Conservation (phyloP, 2,888 invertebrate species). For the Melipona bicolor region DNA sequence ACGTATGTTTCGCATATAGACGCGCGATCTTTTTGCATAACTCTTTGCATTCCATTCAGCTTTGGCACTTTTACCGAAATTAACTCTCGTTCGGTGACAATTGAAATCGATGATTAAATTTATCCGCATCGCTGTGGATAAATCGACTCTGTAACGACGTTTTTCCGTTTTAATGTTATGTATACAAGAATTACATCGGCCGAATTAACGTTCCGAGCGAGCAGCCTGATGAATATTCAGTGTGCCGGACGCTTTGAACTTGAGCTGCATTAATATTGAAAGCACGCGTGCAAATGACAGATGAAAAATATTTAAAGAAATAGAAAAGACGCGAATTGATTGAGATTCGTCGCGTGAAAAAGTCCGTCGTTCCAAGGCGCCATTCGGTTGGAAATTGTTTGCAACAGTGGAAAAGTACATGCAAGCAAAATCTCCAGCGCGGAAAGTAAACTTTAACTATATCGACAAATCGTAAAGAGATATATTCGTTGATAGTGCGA, state of each 20-base stretch:
- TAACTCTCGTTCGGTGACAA: neutral
- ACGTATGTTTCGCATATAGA: neutral
- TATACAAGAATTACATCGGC: neutral
- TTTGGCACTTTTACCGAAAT: neutral
- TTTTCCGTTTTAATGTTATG: neutral
- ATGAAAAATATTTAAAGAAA: neutral
- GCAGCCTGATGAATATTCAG: constrained; percentile 15
- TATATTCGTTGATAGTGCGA: neutral
- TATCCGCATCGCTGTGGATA: neutral
- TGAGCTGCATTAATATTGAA: constrained; percentile 4
- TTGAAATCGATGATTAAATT: neutral
- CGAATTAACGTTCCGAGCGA: neutral
- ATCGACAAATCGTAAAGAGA: constrained; percentile 18
- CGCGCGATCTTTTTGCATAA: neutral
- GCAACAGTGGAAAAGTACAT: neutral
- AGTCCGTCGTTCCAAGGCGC: neutral
- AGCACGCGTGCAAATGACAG: neutral
- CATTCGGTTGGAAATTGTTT: neutral
- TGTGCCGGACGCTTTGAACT: neutral
- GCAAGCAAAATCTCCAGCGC: neutral
- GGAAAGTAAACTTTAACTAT: neutral
- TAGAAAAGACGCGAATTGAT: neutral
- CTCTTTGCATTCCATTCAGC: neutral
- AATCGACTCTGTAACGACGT: neutral
- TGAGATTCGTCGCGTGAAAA: neutral